phyloP scores from a whole-genome alignment of 2,797 vertebrate species.

The Sebastes goodei region DNA sequence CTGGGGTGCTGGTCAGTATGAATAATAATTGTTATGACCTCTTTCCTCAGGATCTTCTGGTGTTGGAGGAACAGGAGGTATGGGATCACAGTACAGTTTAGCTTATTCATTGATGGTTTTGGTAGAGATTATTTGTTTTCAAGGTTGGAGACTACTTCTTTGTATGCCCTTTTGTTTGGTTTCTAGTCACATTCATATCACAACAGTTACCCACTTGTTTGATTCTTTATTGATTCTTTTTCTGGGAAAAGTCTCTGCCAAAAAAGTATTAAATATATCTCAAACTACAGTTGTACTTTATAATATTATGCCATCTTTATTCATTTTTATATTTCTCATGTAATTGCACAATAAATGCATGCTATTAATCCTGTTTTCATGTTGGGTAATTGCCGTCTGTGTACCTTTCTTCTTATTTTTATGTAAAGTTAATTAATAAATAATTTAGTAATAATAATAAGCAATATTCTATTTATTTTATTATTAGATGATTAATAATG shows the following conservation, averaged over 20 bases:
- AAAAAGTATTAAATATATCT: neutral
- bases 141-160: neutral
- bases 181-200: neutral
- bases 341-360: neutral
- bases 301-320: neutral
- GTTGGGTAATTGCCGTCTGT: neutral
- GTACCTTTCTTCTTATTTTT: neutral
- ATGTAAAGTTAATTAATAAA: too few species aligned
- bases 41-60: conserved; percentile 92
- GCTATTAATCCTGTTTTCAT: neutral
- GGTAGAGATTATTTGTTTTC: neutral
- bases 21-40: conserved; percentile 39
- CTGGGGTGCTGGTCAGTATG: conserved; percentile 13
- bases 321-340: neutral
- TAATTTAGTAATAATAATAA: too few species aligned
- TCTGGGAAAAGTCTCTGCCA: neutral
- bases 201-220: neutral
- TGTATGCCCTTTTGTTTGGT: neutral
- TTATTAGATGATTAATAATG: too few species aligned
- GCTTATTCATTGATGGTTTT: neutral
- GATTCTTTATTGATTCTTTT: neutral
- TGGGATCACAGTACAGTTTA: neutral
- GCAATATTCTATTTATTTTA: too few species aligned
- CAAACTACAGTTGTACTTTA: neutral
- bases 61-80: conserved; percentile 99